Percentiles rank a stretch among this genome's conserved stretches.
Evolutionary conservation across 2,797 vertebrate genomes (phyloP).

Genomic region (Poecilia wingei): DNA sequence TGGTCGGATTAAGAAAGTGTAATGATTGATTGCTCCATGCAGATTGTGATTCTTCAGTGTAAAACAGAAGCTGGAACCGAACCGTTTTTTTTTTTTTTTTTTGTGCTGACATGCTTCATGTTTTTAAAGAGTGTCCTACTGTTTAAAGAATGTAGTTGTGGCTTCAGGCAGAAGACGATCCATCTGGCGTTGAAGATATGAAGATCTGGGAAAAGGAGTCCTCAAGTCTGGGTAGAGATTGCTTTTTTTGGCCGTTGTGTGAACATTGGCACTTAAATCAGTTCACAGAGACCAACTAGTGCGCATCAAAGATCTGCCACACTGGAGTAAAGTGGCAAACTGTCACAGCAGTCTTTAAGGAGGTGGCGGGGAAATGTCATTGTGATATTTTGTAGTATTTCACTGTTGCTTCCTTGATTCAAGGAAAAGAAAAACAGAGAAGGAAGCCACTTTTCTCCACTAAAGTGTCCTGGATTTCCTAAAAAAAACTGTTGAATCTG

Average conservation of each 20-base stretch:
- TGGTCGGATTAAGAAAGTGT: slow-evolving; percentile 50
- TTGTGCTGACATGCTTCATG: slow-evolving; percentile 73
- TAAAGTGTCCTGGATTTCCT: slow-evolving; percentile 76
- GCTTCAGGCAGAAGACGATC: slow-evolving; percentile 34
- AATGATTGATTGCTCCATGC: slow-evolving; percentile 83
- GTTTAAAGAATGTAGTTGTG: not conserved
- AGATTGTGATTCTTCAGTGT: slow-evolving; percentile 79
- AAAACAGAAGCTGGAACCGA: slow-evolving; percentile 24
- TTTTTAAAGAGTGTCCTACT: slow-evolving; percentile 51
- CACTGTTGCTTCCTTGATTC: slow-evolving; percentile 97
- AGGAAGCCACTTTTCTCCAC: slow-evolving; percentile 87
- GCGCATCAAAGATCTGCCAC: slow-evolving; percentile 81
- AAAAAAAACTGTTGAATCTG: slow-evolving; percentile 36
- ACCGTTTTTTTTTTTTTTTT: not conserved
- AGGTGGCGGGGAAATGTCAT: slow-evolving; percentile 52
- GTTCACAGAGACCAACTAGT: slow-evolving; percentile 72
- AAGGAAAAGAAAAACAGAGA: slow-evolving; percentile 88
- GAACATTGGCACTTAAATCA: slow-evolving; percentile 84
- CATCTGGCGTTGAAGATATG: slow-evolving; percentile 36
- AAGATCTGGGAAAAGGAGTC: slow-evolving; percentile 34
- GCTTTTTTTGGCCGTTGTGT: slow-evolving; percentile 67
- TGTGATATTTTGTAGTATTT: slow-evolving; percentile 78
- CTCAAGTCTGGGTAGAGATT: slow-evolving; percentile 40
- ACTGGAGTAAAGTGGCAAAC: slow-evolving; percentile 73
- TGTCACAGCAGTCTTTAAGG: slow-evolving; percentile 71